phyloP scores from a whole-genome alignment of 1,140 invertebrate genomes.

The Heliconius congener region DNA sequence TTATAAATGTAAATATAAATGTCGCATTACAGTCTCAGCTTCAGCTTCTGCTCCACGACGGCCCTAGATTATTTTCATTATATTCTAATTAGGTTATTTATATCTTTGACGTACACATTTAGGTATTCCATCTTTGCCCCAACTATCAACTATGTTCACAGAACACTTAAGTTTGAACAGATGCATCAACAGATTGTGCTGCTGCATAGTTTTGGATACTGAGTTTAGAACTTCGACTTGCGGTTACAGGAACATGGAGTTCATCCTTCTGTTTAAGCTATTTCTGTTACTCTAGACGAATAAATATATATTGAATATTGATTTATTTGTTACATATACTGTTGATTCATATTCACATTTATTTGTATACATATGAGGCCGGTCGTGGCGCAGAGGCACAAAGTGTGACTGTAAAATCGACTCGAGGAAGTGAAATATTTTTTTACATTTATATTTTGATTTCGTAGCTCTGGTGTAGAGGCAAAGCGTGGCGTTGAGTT shows the following conservation, averaged over 20 bases:
- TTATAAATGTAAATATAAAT: too few relatives aligned
- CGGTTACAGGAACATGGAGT: constrained; percentile 15
- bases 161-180: constrained; percentile 20
- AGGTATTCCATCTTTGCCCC: neutral
- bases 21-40: too few relatives aligned
- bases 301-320: neutral
- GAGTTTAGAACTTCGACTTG: constrained; percentile 22
- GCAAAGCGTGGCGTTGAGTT: too few relatives aligned
- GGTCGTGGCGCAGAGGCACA: too few relatives aligned
- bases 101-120: neutral
- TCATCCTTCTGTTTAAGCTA: neutral
- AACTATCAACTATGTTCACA: constrained; percentile 11
- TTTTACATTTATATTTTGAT: too few relatives aligned
- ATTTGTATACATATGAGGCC: too few relatives aligned
- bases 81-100: neutral
- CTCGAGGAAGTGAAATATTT: too few relatives aligned
- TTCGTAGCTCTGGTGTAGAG: too few relatives aligned
- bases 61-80: neutral
- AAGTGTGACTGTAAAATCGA: too few relatives aligned
- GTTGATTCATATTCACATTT: too few relatives aligned
- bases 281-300: neutral
- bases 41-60: too few relatives aligned
- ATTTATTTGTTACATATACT: too few relatives aligned
- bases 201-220: constrained; percentile 22
- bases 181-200: constrained; percentile 27